These are phyloP conservation scores for Cyprinella venusta DNA, from an alignment of 2,797 vertebrate species.

Conservation along the genomic window DNA sequence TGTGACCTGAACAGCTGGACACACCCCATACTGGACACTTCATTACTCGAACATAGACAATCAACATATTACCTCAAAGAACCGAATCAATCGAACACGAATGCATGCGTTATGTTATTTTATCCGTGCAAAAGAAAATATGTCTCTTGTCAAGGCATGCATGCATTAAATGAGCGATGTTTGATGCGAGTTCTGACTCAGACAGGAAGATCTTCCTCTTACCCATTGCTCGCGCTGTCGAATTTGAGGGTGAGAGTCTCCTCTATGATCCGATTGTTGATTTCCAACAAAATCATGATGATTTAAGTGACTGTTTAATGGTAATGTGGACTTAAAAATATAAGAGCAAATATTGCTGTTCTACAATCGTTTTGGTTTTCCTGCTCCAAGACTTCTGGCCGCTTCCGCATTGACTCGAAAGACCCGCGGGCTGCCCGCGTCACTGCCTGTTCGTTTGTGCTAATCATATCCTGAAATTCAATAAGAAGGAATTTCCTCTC, in stretches of 20 bases:
- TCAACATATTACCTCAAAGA: neutral
- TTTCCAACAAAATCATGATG: slow-evolving; percentile 98
- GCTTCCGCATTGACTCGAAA: slow-evolving; percentile 78
- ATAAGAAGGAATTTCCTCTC: neutral
- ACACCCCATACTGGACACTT: slow-evolving; percentile 27
- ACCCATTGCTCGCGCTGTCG: slow-evolving; percentile 94
- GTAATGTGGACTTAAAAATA: slow-evolving; percentile 17
- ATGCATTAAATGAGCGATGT: neutral
- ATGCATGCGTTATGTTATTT: neutral
- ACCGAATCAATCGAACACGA: neutral
- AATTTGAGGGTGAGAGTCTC: slow-evolving; percentile 95
- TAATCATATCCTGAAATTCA: neutral
- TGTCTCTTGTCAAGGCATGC: neutral
- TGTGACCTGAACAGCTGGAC: slow-evolving; percentile 16
- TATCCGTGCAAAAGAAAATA: neutral
- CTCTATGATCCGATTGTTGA: slow-evolving; percentile 98
- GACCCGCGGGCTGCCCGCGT: slow-evolving; percentile 62
- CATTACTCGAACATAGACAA: neutral
- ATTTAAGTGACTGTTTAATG: slow-evolving; percentile 28
- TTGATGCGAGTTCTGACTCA: neutral
- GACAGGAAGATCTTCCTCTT: slow-evolving; percentile 67
- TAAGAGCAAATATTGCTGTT: slow-evolving; percentile 9
- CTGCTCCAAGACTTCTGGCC: slow-evolving; percentile 72
- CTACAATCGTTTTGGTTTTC: slow-evolving; percentile 61
- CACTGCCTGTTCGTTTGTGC: slow-evolving; percentile 64